Conservation (phyloP, 2,113 vertebrate genomes). For the Nesogale talazaci region DNA sequence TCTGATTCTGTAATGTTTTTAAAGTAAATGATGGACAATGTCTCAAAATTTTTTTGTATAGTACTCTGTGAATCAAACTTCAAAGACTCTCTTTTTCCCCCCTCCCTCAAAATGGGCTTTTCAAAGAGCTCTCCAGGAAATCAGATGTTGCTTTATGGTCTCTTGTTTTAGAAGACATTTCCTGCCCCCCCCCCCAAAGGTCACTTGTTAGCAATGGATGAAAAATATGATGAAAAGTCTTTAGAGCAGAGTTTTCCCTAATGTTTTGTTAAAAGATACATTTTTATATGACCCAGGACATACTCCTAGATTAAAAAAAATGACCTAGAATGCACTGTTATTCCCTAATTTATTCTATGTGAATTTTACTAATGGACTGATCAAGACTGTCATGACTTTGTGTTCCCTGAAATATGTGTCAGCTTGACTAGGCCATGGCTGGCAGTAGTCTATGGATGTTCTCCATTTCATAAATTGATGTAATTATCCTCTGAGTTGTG, state of each 20-base stretch:
- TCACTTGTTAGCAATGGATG: neutral
- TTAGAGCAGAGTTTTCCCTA: neutral
- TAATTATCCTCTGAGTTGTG: too few species aligned
- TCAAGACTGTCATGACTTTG: neutral
- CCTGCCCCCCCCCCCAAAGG: neutral
- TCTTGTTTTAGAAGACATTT: conserved; percentile 5
- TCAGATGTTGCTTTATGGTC: neutral
- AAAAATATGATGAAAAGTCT: neutral
- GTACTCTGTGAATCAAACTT: neutral
- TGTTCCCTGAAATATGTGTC: too few species aligned
- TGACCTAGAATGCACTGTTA: neutral
- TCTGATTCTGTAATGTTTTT: neutral
- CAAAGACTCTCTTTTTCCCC: neutral
- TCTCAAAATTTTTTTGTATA: neutral
- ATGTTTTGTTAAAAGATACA: neutral
- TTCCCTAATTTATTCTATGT: neutral
- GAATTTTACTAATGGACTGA: neutral
- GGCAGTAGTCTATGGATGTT: too few species aligned
- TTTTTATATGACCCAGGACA: neutral
- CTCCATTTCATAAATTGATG: too few species aligned
- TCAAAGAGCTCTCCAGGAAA: neutral
- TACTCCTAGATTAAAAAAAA: neutral
- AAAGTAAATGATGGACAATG: neutral
- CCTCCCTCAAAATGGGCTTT: neutral
- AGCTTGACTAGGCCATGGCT: too few species aligned